A percentile compares a stretch with the other conserved stretches of the same genome.
Conservation (phyloP, 2,888 invertebrate species). For the Drosophila testacea region DNA sequence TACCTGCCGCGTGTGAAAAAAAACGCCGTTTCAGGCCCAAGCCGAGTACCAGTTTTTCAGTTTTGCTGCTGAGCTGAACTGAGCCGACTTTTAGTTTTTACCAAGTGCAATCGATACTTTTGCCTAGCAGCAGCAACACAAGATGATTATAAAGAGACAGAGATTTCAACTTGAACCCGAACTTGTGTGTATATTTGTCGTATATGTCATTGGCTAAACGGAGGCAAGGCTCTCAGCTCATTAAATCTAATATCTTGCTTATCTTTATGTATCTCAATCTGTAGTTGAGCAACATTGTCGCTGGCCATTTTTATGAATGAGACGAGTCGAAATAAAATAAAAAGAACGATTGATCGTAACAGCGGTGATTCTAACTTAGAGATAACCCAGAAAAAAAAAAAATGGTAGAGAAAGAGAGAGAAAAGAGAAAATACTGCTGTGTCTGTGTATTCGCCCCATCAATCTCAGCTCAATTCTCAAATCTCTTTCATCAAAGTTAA, state of each 20-base stretch:
- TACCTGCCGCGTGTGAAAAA: conserved; percentile 75
- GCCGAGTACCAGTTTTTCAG: conserved; percentile 60
- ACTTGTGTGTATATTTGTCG: conserved; percentile 13
- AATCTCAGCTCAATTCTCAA: conserved; percentile 31
- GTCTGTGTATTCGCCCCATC: conserved; percentile 48
- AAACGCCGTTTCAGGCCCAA: conserved; percentile 10
- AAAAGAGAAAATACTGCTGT: not conserved
- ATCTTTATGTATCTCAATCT: conserved; percentile 74
- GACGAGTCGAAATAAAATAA: conserved; percentile 11
- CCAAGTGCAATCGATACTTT: conserved; percentile 78
- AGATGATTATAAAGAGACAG: conserved; percentile 2
- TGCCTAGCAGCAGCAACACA: conserved; percentile 21
- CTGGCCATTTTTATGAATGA: conserved; percentile 74
- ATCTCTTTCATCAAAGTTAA: conserved; percentile 80
- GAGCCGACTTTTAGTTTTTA: conserved; percentile 59
- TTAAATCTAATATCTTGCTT: conserved; percentile 75
- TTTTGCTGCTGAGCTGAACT: conserved; percentile 33
- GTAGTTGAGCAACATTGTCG: conserved; percentile 76
- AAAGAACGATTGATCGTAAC: conserved; percentile 25
- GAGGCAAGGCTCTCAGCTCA: conserved; percentile 60
- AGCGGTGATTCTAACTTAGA: conserved; percentile 72
- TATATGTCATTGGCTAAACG: conserved; percentile 57
- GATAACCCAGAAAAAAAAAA: conserved; percentile 56
- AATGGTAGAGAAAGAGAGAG: conserved; percentile 13
- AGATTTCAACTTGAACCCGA: conserved; percentile 12